Percentiles rank a stretch among this genome's conserved stretches.
Conservation (phyloP, 1,140 invertebrate species). For the Pseudomyrmex cubaensis region DNA sequence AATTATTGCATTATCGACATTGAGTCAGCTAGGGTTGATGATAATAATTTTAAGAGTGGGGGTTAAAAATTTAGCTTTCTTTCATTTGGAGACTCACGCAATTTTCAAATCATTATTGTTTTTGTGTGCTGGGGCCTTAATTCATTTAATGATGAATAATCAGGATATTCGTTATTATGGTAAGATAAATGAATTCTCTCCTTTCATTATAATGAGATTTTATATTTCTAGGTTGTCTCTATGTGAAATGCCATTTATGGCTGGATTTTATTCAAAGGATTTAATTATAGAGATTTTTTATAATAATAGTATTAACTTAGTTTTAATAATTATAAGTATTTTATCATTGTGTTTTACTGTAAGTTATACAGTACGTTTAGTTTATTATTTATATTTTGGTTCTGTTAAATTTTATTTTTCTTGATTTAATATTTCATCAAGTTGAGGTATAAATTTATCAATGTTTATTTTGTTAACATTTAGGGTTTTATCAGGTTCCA, state of each 20-base stretch:
- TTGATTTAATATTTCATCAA: too few species aligned
- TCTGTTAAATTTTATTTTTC: too few species aligned
- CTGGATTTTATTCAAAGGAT: slow-evolving; percentile 89
- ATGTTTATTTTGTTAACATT: too few species aligned
- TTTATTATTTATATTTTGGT: too few species aligned
- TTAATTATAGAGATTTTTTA: slow-evolving; percentile 86
- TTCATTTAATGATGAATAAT: slow-evolving; percentile 87
- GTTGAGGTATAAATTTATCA: too few species aligned
- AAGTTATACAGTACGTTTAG: too few species aligned
- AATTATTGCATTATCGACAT: slow-evolving; percentile 90
- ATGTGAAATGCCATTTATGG: slow-evolving; percentile 86
- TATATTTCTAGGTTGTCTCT: slow-evolving; percentile 85
- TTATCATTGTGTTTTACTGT: too few species aligned
- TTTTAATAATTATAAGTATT: too few species aligned
- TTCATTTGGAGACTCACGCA: slow-evolving; percentile 88
- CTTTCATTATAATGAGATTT: slow-evolving; percentile 83
- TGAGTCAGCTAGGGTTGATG: slow-evolving; percentile 89
- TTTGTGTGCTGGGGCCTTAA: slow-evolving; percentile 87
- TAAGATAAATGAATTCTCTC: slow-evolving; percentile 78
- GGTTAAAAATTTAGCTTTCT: slow-evolving; percentile 85
- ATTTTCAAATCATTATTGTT: slow-evolving; percentile 89
- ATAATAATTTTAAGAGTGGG: slow-evolving; percentile 85
- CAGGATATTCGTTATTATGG: slow-evolving; percentile 88
- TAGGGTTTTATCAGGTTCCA: too few species aligned
- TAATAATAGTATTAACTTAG: too few species aligned